Conservation (phyloP, 2,113 vertebrate genomes). For the Ceratotherium simum region DNA sequence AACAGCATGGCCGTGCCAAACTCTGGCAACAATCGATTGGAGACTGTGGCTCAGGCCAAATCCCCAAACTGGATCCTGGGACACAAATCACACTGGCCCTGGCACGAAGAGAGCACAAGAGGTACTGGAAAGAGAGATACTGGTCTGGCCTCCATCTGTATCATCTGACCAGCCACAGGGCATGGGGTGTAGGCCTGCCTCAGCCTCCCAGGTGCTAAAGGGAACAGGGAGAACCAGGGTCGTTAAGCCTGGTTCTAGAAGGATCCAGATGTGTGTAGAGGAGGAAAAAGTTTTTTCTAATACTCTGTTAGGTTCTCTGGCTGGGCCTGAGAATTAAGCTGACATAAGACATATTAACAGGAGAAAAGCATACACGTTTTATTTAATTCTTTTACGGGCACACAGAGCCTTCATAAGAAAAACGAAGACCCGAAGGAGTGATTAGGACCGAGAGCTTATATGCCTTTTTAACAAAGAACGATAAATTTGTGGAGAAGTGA, state of each 20-base stretch:
- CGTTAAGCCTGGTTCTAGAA: not conserved
- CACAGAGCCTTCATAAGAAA: not conserved
- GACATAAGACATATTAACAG: not conserved
- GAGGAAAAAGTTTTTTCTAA: not conserved
- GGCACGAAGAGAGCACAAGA: not conserved
- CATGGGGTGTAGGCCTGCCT: fast-evolving
- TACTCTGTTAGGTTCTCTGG: not conserved
- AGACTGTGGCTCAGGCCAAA: not conserved
- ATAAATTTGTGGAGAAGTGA: not conserved
- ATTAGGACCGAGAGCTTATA: not conserved
- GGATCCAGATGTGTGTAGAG: not conserved
- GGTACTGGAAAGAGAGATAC: not conserved
- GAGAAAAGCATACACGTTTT: not conserved
- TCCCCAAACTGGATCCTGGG: not conserved
- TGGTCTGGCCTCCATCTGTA: not conserved
- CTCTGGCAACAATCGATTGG: not conserved
- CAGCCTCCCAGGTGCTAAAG: not conserved
- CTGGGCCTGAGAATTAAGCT: not conserved
- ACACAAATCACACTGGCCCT: not conserved
- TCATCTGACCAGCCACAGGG: not conserved
- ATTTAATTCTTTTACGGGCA: not conserved
- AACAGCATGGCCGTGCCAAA: not conserved
- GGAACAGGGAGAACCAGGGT: not conserved
- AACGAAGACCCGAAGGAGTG: not conserved
- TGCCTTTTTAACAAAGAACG: not conserved